Evolutionary conservation across 2,888 invertebrate genomes (phyloP), one percentile per base, ranked within the genome.

Genomic region (Stenolophus ochropezus): DNA sequence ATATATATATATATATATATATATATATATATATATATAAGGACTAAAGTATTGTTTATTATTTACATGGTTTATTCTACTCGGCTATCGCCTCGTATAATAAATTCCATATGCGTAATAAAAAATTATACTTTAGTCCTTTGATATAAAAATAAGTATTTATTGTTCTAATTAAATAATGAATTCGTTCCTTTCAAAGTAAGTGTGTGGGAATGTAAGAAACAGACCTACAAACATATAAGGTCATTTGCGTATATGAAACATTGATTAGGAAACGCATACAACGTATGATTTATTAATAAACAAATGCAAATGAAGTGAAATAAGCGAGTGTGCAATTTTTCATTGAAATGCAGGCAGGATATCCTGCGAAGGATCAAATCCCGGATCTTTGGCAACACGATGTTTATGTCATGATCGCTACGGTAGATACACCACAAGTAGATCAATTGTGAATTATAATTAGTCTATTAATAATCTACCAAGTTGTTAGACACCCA

Each of bases 311-410:
- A 61, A 25, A 61, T 61, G 61, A 61, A 61, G 61, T 61, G 61
- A 61, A 61, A 61, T 61, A 61, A 23, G 8, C n/a, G 25, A n/a
- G 14, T 61, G 61, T 69, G 65, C 33, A 69, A 56, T 56, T 18
- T 18, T 56, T 21, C 20, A 56, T 56, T 56, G 1, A 56, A 69
- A 27, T 69, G 33, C 33, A 18, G 33, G 65, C 65, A 69, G 65
- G 65, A 69, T 69, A 69, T 69, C 65, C 65, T 69, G 16, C 18
- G 33, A 27, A 33, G 33, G 65, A 16, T 27, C 65, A 69, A 69
- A 69, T 69, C 65, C 65, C 27, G 65, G 65, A 69, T 69, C 65
- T 69, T 33, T 33, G 18, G 65, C 65, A 69, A 69, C 18, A 69
- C 33, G 33, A 69, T 69, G 65, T 61, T 61, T 61, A 61, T 61